Evolutionary conservation across 2,113 vertebrate genomes (phyloP).

Genomic region (Gobiocypris rarus): DNA sequence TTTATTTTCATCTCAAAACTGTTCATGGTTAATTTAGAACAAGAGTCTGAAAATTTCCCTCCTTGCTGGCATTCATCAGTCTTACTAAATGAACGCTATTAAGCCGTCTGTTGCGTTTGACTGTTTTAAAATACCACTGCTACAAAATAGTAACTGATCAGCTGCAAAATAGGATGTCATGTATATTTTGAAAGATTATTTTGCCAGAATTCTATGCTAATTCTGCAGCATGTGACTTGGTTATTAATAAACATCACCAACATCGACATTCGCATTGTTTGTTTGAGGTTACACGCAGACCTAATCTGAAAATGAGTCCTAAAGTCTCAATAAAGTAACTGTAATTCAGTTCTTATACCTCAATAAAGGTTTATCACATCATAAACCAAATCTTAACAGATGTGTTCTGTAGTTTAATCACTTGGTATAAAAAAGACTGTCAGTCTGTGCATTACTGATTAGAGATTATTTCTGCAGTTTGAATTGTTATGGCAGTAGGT

Average conservation of each 20-base stretch:
- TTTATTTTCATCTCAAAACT: slow-evolving; percentile 44
- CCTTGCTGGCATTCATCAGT: slow-evolving; percentile 47
- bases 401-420: slow-evolving; percentile 41
- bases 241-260: slow-evolving; percentile 2
- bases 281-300: neutral
- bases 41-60: slow-evolving; percentile 10
- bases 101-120: slow-evolving; percentile 31
- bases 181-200: neutral
- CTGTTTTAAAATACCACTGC: slow-evolving; percentile 19
- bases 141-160: slow-evolving; percentile 24
- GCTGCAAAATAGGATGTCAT: neutral
- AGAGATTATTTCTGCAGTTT: neutral
- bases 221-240: neutral
- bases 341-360: slow-evolving; percentile 26
- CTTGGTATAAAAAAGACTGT: slow-evolving; percentile 3
- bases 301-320: slow-evolving; percentile 40
- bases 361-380: slow-evolving; percentile 38
- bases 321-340: slow-evolving; percentile 32
- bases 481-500: neutral
- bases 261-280: slow-evolving; percentile 12
- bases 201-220: neutral
- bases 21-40: slow-evolving; percentile 47
- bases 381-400: slow-evolving; percentile 43
- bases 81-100: slow-evolving; percentile 51
- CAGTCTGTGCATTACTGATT: neutral